Percentiles rank a stretch among this genome's conserved stretches.
Evolutionary conservation across 2,113 vertebrate genomes (phyloP).

Genomic region (Campylomormyrus numenius): DNA sequence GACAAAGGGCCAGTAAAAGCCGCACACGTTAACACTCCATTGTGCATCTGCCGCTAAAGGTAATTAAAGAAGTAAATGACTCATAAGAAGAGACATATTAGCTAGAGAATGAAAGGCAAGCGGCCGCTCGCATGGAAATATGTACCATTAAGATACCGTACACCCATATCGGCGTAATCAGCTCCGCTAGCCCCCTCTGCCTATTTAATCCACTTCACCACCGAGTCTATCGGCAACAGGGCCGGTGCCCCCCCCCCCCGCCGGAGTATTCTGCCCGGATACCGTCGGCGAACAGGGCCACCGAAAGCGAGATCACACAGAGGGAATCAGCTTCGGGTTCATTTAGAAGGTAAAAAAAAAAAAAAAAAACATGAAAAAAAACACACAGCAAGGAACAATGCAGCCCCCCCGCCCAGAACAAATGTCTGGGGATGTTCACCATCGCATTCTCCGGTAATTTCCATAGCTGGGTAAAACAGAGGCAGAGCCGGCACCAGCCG

Average conservation of each 20-base stretch:
- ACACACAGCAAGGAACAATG: conserved; percentile 44
- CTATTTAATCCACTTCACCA: conserved; percentile 97
- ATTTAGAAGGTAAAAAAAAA: conserved; percentile 33
- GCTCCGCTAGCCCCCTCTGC: conserved; percentile 85
- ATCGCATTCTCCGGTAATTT: conserved; percentile 49
- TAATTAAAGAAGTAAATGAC: conserved; percentile 99
- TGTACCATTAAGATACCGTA: conserved; percentile 96
- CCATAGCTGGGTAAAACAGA: conserved; percentile 38
- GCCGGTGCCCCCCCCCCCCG: conserved; percentile 60
- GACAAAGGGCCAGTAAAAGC: conserved; percentile 99
- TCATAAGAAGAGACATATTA: conserved; percentile 99
- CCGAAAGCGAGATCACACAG: conserved; percentile 43
- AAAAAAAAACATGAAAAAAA: conserved; percentile 4
- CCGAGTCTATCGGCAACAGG: conserved; percentile 94
- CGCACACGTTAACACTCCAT: conserved; percentile 99
- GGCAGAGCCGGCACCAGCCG: conserved; percentile 43
- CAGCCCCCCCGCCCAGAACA: conserved; percentile 42
- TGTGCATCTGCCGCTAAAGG: conserved; percentile 99
- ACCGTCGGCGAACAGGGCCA: conserved; percentile 36
- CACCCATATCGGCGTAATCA: conserved; percentile 93
- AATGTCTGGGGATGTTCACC: conserved; percentile 50
- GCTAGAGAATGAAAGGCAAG: conserved; percentile 96
- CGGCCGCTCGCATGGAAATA: conserved; percentile 93
- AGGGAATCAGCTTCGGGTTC: conserved; percentile 41
- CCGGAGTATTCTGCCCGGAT: conserved; percentile 39